Base-by-base conservation (phyloP, 1,140 invertebrate species). In the Listronotus bonariensis region DNA sequence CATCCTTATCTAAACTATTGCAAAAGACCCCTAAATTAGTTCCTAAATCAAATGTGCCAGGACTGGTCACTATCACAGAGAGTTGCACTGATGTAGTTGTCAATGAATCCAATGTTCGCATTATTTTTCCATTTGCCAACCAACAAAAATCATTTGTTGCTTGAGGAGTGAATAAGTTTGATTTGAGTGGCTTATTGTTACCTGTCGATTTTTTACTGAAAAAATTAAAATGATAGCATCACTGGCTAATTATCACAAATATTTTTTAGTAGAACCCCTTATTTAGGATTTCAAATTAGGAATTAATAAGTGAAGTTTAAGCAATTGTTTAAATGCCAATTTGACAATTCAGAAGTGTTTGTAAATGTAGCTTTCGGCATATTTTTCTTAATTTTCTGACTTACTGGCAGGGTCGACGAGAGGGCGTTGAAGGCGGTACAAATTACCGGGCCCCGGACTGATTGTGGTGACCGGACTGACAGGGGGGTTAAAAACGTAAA, bases 11-110 rank as follows among this genome's bases (percentile, higher is more conserved):
- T 15, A 67, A 20, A 49, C 64, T 67, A 58, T 72, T 72, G 66
- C 73, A 76, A 53, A 68, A 74, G 52, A 76, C 62, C 64, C 73
- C 70, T 56, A 79, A 73, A 49, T 73, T 67, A 14, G 72, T 67
- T 38, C 76, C 76, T 65, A 79, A 71, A 68, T 79, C 73, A 57
- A 76, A 79, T 12, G 73, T 76, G 17, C 77, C 77, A n/a, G 76
- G 72, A 43, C 60, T 56, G 17, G 72, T 67, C 15, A 77, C 68
- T 55, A 72, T 73, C 36, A 75, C 67, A 65, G 72, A 62, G 9
- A 79, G 52, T 34, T 62, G 17, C 6, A 79, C 55, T 42, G 62
- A 63, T 56, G 69, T 68, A 4, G 77, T 75, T 14, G 69, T 70
- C 20, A 76, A 67, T 18, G 77, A 74, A 32, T 72, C 55, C 8